Conservation (phyloP, 2,113 vertebrate species). For the Esox niger region DNA sequence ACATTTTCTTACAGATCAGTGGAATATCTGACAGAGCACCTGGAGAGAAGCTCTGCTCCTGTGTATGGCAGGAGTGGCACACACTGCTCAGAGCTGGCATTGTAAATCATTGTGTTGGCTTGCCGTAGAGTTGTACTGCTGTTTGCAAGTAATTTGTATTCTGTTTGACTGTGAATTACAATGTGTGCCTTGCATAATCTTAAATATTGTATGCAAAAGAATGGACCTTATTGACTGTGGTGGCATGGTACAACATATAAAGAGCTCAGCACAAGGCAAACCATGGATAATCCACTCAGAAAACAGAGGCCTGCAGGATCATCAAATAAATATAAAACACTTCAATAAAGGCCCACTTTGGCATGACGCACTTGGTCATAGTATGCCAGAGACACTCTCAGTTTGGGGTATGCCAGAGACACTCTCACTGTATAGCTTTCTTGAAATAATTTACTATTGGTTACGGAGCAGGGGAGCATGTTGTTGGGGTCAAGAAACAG, state of each 20-base stretch:
- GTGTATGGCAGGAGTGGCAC: slow-evolving; percentile 22
- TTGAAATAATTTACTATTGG: too few relatives aligned
- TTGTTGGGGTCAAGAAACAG: too few relatives aligned
- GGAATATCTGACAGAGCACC: background rate
- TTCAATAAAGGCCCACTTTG: slow-evolving; percentile 68
- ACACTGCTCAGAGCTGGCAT: slow-evolving; percentile 35
- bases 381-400: slow-evolving; percentile 54
- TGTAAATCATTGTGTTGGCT: slow-evolving; percentile 67
- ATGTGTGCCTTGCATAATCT: slow-evolving; percentile 73
- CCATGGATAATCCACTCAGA: slow-evolving; percentile 69
- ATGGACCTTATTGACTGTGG: slow-evolving; percentile 71
- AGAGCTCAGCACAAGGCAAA: slow-evolving; percentile 63
- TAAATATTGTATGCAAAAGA: slow-evolving; percentile 76
- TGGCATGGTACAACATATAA: slow-evolving; percentile 66
- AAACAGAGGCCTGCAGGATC: slow-evolving; percentile 69
- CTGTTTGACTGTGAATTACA: slow-evolving; percentile 70
- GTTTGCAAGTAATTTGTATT: slow-evolving; percentile 70
- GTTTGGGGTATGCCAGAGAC: slow-evolving; percentile 50
- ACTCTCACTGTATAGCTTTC: slow-evolving; percentile 13
- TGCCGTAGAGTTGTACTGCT: slow-evolving; percentile 49
- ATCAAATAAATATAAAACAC: slow-evolving; percentile 74
- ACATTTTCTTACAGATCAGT: slow-evolving; percentile 11
- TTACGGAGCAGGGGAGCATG: too few relatives aligned
- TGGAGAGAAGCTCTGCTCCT: background rate
- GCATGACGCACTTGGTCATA: slow-evolving; percentile 65